Evolutionary conservation across 2,888 invertebrate species (phyloP), one percentile per base, ranked within the genome.

Genomic region (Drosophila rellima): DNA sequence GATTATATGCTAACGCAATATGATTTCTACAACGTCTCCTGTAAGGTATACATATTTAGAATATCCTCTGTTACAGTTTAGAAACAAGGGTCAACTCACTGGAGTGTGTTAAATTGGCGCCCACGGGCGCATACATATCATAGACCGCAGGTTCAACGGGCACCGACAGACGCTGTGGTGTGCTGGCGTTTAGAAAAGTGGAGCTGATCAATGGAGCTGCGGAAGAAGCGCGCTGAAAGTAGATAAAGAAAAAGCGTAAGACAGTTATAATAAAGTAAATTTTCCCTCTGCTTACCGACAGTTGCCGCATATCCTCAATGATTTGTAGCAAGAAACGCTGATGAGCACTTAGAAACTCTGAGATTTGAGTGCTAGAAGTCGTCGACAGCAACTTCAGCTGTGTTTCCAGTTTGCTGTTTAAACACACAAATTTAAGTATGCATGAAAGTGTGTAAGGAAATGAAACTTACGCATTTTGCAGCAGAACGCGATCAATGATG

Each of bases 271-370:
- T 26, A 5, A 18, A 2, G 10, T 10, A 4, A 7, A 18, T 17
- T 29, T 18, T 0, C n/a, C 5, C 2, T 3, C 15, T n/a, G 0
- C 51, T 1, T 80, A 92, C 92, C 74, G 92, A 85, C 64, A 92
- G 88, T 65, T 81, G 89, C 13, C 92, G 89, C 87, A 92, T 90
- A 72, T 92, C 91, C 64, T 85, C 88, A 50, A 92, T 91, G 37
- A 92, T 92, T 39, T 89, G 89, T 39, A 90, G 78, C 11, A 92
- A 64, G 60, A 91, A 91, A 23, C 82, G 66, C 47, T 91, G 90
- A 82, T 92, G 92, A 2, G 88, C 82, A 35, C 83, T 88, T 2
- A 92, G 66, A 59, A 92, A 91, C n/a, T 82, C 75, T 0, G 89
- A 82, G 50, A 92, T 90, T 70, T 92, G 83, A 11, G 88, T 75